A percentile compares a stretch with the other conserved stretches of the same genome.
These are phyloP conservation scores for Seira ritae DNA, from an alignment of 2,888 invertebrate genomes.

Conservation along the genomic window DNA sequence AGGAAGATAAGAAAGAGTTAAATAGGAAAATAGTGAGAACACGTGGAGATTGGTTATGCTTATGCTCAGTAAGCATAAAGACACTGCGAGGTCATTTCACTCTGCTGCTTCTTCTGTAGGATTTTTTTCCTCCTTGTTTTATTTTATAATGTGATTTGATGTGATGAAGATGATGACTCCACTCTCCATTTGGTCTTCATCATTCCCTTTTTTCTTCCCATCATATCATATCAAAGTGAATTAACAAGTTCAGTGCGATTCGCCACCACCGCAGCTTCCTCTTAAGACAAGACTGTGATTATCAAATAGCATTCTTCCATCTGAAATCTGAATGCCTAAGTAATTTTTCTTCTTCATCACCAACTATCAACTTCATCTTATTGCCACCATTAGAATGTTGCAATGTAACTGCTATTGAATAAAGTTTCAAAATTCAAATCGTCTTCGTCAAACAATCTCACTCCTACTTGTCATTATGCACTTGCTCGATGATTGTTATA, in stretches of 20 bases:
- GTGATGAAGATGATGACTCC: slow-evolving; percentile 16
- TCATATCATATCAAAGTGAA: not conserved
- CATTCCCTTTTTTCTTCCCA: slow-evolving; percentile 3
- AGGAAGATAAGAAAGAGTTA: not conserved
- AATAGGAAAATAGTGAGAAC: slow-evolving; percentile 39
- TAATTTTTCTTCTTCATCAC: not conserved
- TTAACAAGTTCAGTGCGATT: not conserved
- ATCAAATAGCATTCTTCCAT: not conserved
- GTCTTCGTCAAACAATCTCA: no score
- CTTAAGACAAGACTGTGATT: not conserved
- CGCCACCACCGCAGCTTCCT: not conserved
- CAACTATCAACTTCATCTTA: no score
- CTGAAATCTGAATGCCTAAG: not conserved
- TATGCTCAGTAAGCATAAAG: slow-evolving; percentile 44
- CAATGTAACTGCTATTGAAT: not conserved
- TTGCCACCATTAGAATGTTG: not conserved
- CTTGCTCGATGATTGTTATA: not conserved
- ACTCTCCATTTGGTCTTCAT: slow-evolving; percentile 31
- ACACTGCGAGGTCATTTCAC: slow-evolving; percentile 54
- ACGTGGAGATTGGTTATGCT: slow-evolving; percentile 50
- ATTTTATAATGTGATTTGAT: not conserved
- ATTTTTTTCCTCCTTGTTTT: not conserved
- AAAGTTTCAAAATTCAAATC: not conserved
- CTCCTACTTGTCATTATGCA: not conserved
- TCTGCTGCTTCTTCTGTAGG: slow-evolving; percentile 14